Base-by-base conservation (phyloP, 53 echinoderm and acorn worm genomes). In the Antedon mediterranea region DNA sequence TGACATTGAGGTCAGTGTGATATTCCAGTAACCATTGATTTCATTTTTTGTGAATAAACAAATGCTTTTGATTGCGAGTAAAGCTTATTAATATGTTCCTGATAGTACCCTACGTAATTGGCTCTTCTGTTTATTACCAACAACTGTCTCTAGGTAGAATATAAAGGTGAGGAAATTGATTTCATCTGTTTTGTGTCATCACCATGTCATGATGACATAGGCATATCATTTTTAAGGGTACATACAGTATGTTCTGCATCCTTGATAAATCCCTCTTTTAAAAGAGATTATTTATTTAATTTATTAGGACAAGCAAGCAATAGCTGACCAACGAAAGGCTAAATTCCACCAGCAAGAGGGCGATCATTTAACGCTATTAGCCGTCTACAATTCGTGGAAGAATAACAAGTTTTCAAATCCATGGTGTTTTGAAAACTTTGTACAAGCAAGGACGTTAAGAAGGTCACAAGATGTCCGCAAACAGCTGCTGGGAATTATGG, bases 371-470 rank as follows among this genome's bases (percentile, higher is more conserved):
- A 98, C 98, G 43, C 83, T 98, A 13, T 79, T 93, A 43, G 98
- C 98, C 15, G 98, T 98, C 73, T 98, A 98, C 37, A 98, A 98
- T 83, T 98, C 92, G 32, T 92, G 98, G 92, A 98, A 93, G 79
- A 98, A 92, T 73, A 98, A 92, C 86, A 98, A 93, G 80, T 98
- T 98, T 82, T 98, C 98, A 43, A 98, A 98, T 71, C 98, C 98
- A 42, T 98, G 98, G 98, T 92, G 98, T 78, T 92, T 98, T 86
- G 92, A 92, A 84, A 98, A 93, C 79, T 92, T 98, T 85, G 98
- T 98, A 33, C 98, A 98, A 83, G 98, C 98, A 4, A 82, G 98
- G 71, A 98, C 98, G 26, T 85, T 98, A 44, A 82, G 98, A 28
- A 77, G 92, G 74, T 92, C 98, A 7, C 98, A 98, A 86, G 98